These are phyloP conservation scores for Prosapia bicincta DNA, from an alignment of 2,888 invertebrate species.

Conservation along the genomic window DNA sequence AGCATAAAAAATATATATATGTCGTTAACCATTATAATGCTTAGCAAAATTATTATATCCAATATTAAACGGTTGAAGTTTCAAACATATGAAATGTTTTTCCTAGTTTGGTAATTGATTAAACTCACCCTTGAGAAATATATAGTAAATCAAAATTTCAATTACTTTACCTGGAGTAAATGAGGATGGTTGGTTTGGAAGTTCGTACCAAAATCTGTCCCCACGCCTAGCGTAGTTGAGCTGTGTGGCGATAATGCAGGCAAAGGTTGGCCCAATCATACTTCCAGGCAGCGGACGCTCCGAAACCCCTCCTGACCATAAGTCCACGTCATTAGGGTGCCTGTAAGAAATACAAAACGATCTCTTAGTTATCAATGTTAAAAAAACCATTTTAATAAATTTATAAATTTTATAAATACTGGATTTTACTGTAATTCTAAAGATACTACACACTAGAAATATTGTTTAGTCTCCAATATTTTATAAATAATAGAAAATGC, in stretches of 20 bases:
- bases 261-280: constrained; percentile 91
- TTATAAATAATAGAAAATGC: too few species aligned
- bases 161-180: constrained; percentile 67
- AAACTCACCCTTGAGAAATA: background rate
- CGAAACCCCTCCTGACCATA: constrained; percentile 93
- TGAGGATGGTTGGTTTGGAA: constrained; percentile 87
- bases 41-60: too few species aligned
- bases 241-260: constrained; percentile 90
- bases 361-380: too few species aligned
- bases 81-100: too few species aligned
- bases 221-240: constrained; percentile 86
- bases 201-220: constrained; percentile 93
- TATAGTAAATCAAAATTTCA: background rate
- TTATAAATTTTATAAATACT: too few species aligned
- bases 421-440: too few species aligned
- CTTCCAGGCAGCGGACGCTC: constrained; percentile 87
- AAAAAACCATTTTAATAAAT: too few species aligned
- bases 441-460: too few species aligned
- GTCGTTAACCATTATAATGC: too few species aligned
- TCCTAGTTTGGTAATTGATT: background rate
- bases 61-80: too few species aligned
- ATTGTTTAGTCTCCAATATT: too few species aligned
- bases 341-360: constrained; percentile 51
- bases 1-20: too few species aligned
- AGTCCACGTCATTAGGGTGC: constrained; percentile 86